Evolutionary conservation across 2,888 invertebrate species (phyloP), one percentile per base, ranked within the genome.

Genomic region (Atrina japonica): DNA sequence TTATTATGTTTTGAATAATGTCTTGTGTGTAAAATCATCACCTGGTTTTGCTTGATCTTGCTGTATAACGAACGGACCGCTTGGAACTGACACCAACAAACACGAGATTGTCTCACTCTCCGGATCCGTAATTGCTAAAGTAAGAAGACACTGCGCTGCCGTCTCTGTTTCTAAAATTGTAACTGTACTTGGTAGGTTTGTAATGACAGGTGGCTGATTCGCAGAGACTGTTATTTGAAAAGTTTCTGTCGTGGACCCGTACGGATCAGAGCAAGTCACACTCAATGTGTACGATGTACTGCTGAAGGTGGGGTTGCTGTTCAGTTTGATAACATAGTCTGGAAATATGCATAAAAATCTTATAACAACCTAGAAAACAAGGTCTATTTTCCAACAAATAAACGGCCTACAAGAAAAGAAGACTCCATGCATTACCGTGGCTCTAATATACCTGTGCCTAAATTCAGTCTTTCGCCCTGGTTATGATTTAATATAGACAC

Each of bases 131-230:
- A 71, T 63, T 14, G 25, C 23, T 16, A 71, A 23, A 14, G 58
- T 63, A 18, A 56, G 53, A 45, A 71, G n/a, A 49, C 41, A 41
- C 14, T 56, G n/a, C 1, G 47, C 47, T 5, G 56, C 58, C 16
- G 66, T 66, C 23, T 66, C 66, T 14, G 66, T 71, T 35, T 71
- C 71, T 25, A 16, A 11, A 3, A 71, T 63, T 3, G 50, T 58
- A 1, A 52, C 55, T 6, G 71, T 56, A 1, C 30, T 40, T 16
- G 73, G 67, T n/a, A 73, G 29, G 16, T 60, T 55, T 1, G 64
- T 55, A 1, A 73, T 68, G 0, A 65, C 60, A 3, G 73, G 73
- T 9, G 43, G 41, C 5, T n/a, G 23, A 30, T 68, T 73, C 27
- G 73, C 68, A 23, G 50, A 43, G 11, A 73, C 60, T 9, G 41